phyloP scores from a whole-genome alignment of 2,888 invertebrate genomes.

The Notodonta ziczac region DNA sequence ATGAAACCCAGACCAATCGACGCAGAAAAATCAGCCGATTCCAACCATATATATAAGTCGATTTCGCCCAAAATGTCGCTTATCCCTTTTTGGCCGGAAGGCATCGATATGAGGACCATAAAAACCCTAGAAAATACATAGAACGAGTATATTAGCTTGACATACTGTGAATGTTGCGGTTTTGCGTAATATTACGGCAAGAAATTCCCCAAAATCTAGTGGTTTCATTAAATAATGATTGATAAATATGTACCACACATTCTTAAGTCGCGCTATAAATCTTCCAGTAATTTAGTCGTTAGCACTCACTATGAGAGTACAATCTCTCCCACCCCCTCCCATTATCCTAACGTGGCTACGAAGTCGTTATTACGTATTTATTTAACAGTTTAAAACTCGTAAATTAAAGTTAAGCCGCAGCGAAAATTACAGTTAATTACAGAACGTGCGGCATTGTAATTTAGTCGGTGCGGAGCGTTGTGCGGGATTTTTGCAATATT shows the following conservation, averaged over 20 bases:
- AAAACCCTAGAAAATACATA: too few species aligned
- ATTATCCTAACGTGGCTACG: conserved; percentile 32
- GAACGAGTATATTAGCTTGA: too few species aligned
- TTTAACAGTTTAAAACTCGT: conserved; percentile 48
- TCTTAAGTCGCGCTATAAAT: conserved; percentile 12
- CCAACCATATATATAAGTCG: too few species aligned
- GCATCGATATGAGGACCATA: too few species aligned
- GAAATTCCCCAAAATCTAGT: background rate
- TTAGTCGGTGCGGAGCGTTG: conserved; percentile 11
- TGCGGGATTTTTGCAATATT: conserved; percentile 18
- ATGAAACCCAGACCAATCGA: too few species aligned
- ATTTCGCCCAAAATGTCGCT: too few species aligned
- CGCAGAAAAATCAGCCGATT: too few species aligned
- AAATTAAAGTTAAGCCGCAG: conserved; percentile 42
- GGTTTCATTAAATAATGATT: conserved; percentile 27
- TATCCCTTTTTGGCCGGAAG: too few species aligned
- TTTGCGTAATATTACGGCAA: background rate
- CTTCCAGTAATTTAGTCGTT: conserved; percentile 27
- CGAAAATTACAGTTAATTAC: conserved; percentile 47
- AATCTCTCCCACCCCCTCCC: conserved; percentile 27
- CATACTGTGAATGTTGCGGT: too few species aligned
- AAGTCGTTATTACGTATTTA: conserved; percentile 45
- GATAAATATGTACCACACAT: conserved; percentile 16
- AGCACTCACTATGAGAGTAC: conserved; percentile 26
- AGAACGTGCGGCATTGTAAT: conserved; percentile 30